These are phyloP conservation scores for Darevskia mixta DNA, from an alignment of 2,797 vertebrate genomes.

Conservation along the genomic window DNA sequence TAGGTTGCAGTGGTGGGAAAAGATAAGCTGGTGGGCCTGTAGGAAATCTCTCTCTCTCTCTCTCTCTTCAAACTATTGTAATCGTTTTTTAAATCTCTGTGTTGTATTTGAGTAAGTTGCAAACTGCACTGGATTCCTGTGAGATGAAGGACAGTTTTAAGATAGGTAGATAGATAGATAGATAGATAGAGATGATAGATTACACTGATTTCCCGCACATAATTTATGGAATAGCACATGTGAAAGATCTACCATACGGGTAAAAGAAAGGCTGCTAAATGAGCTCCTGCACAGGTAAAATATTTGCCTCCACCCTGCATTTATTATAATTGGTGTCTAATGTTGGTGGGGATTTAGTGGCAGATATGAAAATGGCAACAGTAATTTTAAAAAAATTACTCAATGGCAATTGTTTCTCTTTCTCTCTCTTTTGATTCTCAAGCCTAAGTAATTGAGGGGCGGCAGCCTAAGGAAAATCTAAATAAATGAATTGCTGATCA, in stretches of 20 bases:
- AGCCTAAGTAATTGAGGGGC: neutral
- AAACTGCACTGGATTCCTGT: no score
- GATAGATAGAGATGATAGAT: no score
- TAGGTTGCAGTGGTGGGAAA: no score
- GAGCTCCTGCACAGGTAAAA: neutral
- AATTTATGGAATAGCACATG: neutral
- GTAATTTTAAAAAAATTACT: neutral
- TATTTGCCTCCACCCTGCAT: neutral
- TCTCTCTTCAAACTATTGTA: no score
- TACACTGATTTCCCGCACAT: no score
- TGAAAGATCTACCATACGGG: neutral
- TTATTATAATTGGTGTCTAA: neutral
- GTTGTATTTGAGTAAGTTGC: no score
- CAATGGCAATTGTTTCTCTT: neutral
- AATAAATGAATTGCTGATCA: conserved; percentile 11
- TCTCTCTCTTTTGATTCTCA: neutral
- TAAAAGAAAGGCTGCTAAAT: neutral
- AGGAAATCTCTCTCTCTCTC: no score
- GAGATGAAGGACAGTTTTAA: no score
- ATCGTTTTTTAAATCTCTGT: no score
- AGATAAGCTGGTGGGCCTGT: no score
- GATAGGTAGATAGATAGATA: no score
- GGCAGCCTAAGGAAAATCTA: neutral
- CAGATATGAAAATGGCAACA: neutral
- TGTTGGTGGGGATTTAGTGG: neutral